Conservation (phyloP, 2,113 vertebrate species). For the Mesembrinibis cayennensis region DNA sequence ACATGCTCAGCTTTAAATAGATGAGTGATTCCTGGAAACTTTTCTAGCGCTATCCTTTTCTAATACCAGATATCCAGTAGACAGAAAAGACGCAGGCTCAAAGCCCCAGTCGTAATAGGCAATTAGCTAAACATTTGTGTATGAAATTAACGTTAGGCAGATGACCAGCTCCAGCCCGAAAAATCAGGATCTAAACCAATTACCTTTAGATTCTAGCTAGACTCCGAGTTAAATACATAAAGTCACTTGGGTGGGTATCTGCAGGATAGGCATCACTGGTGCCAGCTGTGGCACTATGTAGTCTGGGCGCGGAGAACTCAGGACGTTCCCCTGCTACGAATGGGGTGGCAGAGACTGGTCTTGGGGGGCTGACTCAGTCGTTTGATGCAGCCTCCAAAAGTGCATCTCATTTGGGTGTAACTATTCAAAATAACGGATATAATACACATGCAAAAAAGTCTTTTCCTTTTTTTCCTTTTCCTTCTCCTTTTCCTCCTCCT, state of each 20-base stretch:
- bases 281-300: background rate
- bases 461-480: background rate
- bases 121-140: background rate
- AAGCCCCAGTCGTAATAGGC: background rate
- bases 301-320: background rate
- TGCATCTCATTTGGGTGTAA: background rate
- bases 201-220: background rate
- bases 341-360: background rate
- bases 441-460: background rate
- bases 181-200: background rate
- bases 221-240: background rate
- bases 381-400: background rate
- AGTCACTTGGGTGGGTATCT: background rate
- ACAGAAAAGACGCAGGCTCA: background rate
- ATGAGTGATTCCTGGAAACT: slow-evolving; percentile 1
- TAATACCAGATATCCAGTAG: background rate
- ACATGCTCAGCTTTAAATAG: background rate
- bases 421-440: background rate
- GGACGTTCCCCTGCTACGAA: background rate
- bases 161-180: background rate
- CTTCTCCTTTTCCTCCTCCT: no score
- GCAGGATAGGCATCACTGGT: background rate
- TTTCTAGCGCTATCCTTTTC: background rate
- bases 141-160: background rate
- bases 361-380: background rate